Base-by-base conservation (phyloP, 30 jellyfish, hydroid and myxozoan genomes). In the Catostylus mosaicus region DNA sequence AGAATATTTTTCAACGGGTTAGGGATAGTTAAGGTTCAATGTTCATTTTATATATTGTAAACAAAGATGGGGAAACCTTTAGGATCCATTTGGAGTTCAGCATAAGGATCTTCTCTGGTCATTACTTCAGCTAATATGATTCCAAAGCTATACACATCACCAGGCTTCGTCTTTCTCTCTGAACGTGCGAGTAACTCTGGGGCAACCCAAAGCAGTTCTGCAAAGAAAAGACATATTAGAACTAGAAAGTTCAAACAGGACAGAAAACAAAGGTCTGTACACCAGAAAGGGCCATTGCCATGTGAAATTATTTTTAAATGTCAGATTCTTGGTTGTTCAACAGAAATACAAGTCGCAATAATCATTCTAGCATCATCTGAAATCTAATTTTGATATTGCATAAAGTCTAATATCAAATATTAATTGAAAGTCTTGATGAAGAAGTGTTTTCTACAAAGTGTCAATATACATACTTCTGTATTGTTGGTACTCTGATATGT, bases 101-200 rank as follows among this genome's bases (percentile, higher is more conserved):
- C 93, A 46, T 80, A 95, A 12, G 99, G 99, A 48, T 89, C 97
- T 14, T 84, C 96, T 29, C 99, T 84, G 8, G 90, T 59, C 80
- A 83, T 67, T 24, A 95, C 79, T 37, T 95, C 99, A 2, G 96
- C 84, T 50, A 95, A 37, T 18, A 95, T 85, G 80, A 95, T 95
- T 34, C 99, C 99, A 73, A 50, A 88, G 64, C 97, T 89, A 82
- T 95, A 95, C 27, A 80, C 90, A 69, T 95, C 99, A 18, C 99
- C 99, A 34, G 91, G 93, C 68, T 89, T 88, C 27, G 97, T 79
- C 33, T 88, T 94, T 26, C 83, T 85, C 45, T 74, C 88, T 47
- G 93, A 65, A 2, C 88, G 74, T 8, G 82, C 83, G 19, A 86
- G 87, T 24, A 87, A 85, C 70, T 88, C 99, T 31, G 97, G 97